Base-by-base conservation (phyloP, 2,888 invertebrate species). In the Polydesmus complanatus region DNA sequence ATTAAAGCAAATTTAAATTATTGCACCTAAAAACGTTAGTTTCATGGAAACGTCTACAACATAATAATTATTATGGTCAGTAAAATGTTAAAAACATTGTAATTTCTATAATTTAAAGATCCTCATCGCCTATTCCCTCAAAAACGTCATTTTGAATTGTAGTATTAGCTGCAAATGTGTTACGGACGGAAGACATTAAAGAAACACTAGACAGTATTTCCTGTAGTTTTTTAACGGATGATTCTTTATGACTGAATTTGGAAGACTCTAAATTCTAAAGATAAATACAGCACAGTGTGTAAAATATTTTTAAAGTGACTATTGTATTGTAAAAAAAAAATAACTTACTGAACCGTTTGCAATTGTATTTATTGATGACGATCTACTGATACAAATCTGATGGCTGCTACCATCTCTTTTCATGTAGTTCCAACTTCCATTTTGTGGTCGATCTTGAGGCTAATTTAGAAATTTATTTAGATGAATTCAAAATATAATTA, bases 111-210 rank as follows among this genome's bases (percentile, higher is more conserved):
- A 56, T 58, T 73, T 70, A 79, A 65, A 80, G 72, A 69, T 95
- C 95, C 69, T 94, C 95, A 71, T 96, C 95, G 2, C 93, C 92
- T 67, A 96, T 94, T 56, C 89, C 91, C 74, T 92, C 90, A 73
- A 95, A 96, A 23, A 93, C 91, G 73, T 89, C 87, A 75, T 92
- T 93, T 72, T 90, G 90, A 26, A 73, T 70, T 64, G 89, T 65
- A 50, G 68, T 67, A 63, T 70, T 70, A 61, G 65, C 63, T 3
- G 48, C 62, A 8, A 37, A 8, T 21, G 64, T 48, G 8, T 62
- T 48, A 11, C 64, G 61, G 59, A 57, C 59, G 60, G 65, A 64
- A 58, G 64, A 56, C 61, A 64, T 66, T 27, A 64, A 54, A n/a
- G 62, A 62, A 25, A 64, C 61, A 22, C 61, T 60, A 3, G 66